Percentiles rank a stretch among this genome's conserved stretches.
These are phyloP conservation scores for Caiman crocodilus DNA, from an alignment of 2,797 vertebrate genomes.

Conservation along the genomic window DNA sequence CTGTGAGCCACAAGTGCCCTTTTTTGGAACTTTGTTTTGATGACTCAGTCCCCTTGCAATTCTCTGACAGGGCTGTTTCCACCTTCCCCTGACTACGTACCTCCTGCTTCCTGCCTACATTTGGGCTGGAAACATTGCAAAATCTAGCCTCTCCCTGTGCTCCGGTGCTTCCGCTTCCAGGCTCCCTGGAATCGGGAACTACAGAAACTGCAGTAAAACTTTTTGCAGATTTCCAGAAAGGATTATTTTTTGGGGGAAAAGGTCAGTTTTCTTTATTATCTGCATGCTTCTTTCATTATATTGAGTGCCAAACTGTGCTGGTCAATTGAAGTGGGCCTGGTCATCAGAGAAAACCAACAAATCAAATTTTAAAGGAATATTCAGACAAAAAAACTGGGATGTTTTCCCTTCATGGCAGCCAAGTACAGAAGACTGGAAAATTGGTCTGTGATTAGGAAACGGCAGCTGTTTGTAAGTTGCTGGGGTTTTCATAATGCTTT, in stretches of 20 bases:
- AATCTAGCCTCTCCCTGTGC: slow-evolving; percentile 67
- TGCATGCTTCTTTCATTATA: slow-evolving; percentile 37
- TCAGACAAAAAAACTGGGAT: background rate
- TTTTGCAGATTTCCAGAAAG: slow-evolving; percentile 65
- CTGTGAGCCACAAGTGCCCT: background rate
- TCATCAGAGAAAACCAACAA: background rate
- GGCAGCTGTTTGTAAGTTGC: slow-evolving; percentile 41
- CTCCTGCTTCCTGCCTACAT: slow-evolving; percentile 66
- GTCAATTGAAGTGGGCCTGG: slow-evolving; percentile 24
- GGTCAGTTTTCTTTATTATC: slow-evolving; percentile 47
- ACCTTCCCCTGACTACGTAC: slow-evolving; percentile 23
- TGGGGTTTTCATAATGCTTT: slow-evolving; percentile 18
- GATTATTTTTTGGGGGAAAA: slow-evolving; percentile 29
- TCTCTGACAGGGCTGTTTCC: slow-evolving; percentile 51
- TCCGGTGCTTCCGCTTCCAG: slow-evolving; percentile 73
- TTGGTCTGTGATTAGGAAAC: slow-evolving; percentile 46
- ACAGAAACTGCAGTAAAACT: slow-evolving; percentile 42
- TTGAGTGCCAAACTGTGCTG: background rate
- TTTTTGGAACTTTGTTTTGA: slow-evolving; percentile 19
- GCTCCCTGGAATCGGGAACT: slow-evolving; percentile 75
- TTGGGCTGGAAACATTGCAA: slow-evolving; percentile 59
- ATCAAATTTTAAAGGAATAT: slow-evolving; percentile 38
- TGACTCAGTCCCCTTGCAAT: slow-evolving; percentile 64
- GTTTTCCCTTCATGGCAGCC: slow-evolving; percentile 3
- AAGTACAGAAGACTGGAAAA: slow-evolving; percentile 1